phyloP scores from a whole-genome alignment of 2,113 vertebrate genomes.

The Microtus richardsoni region DNA sequence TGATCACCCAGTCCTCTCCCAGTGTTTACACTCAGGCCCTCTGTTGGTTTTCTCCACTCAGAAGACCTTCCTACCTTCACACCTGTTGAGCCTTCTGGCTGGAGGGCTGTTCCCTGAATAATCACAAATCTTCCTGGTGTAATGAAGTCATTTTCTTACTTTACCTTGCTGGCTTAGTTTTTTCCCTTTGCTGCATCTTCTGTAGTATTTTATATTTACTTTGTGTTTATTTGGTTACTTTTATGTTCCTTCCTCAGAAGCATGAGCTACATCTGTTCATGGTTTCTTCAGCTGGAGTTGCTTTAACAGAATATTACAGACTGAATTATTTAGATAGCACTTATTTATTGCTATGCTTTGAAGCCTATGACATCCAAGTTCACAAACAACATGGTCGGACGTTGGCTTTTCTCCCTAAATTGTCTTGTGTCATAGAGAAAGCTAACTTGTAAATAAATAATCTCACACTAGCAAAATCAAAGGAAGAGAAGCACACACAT shows the following conservation, averaged over 20 bases:
- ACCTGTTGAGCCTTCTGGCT: slow-evolving; percentile 24
- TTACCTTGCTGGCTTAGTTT: neutral
- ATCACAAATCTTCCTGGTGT: neutral
- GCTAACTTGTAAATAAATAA: neutral
- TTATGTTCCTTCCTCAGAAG: neutral
- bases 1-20: neutral
- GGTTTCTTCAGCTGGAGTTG: neutral
- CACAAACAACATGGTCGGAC: neutral
- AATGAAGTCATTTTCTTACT: neutral
- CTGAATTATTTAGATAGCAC: neutral
- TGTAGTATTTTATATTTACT: neutral
- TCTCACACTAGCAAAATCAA: neutral
- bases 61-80: neutral
- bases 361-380: neutral
- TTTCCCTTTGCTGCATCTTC: neutral
- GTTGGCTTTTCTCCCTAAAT: neutral
- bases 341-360: neutral
- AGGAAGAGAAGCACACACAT: no score
- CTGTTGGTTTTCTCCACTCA: slow-evolving; percentile 4
- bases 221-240: neutral
- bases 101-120: neutral
- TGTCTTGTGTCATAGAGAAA: neutral
- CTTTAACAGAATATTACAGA: neutral
- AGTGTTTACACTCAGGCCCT: neutral
- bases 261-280: neutral